Base-by-base conservation (phyloP, 2,797 vertebrate genomes). In the Lacerta bilineata region DNA sequence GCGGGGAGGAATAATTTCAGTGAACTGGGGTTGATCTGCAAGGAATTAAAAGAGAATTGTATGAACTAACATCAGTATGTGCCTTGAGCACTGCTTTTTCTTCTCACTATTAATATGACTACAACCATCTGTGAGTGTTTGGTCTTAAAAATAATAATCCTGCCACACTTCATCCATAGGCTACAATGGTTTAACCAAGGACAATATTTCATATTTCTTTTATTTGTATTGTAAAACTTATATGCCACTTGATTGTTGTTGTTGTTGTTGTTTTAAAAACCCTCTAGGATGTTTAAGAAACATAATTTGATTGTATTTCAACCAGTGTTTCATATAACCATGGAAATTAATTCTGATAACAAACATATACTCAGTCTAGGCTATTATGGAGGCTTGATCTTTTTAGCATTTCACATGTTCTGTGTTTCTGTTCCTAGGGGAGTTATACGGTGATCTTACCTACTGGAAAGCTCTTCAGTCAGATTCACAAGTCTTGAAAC, bases 301-400 rank as follows among this genome's bases (percentile, higher is more conserved):
- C 89, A 41, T 90, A 94, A 61, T 94, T 93, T 80, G 91, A 61
- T 55, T 97, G 95, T 95, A 96, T 95, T 96, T 95, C 83, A 95
- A 91, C 90, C 46, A 93, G 91, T 75, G 46, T 93, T 90, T 91
- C 82, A 92, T 93, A 79, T 88, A 94, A 93, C 84, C 86, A 66
- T 94, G 91, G 95, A 92, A 93, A 95, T 87, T 90, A 93, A 92
- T 46, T 91, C 91, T 90, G 81, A 69, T 83, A 94, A 90, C 90
- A 91, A 93, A 94, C 59, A 25, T 80, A 75, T 81, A 72, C 75
- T 50, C 46, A 50, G 10, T 89, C 89, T 89, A 87, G 7, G 20
- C 92, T 95, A 92, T 88, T 93, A 46, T n/a, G 82, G 91, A 94
- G 95, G 89, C 3, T 79, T 92, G 88, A 92, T 88, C 76, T 64